Conservation (phyloP, 2,888 invertebrate species). For the Diarsia brunnea region DNA sequence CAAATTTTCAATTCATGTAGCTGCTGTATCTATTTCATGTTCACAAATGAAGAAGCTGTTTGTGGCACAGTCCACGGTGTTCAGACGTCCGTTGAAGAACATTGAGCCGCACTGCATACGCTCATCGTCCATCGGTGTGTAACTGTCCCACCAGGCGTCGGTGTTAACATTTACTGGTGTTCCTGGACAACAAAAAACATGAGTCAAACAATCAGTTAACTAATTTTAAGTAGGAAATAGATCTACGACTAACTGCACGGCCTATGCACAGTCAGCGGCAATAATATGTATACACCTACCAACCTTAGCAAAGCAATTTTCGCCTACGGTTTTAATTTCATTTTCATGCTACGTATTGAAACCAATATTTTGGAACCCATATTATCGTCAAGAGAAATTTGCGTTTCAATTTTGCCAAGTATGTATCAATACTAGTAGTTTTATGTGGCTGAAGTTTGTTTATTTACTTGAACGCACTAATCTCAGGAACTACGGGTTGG, state of each 20-base stretch:
- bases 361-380: too few species aligned
- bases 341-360: too few species aligned
- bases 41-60: slow-evolving; percentile 72
- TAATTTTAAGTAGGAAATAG: neutral
- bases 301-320: too few species aligned
- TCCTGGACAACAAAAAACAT: neutral
- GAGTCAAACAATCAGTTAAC: neutral
- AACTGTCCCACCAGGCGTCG: slow-evolving; percentile 74
- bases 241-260: neutral
- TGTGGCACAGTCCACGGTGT: neutral
- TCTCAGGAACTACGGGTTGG: too few species aligned
- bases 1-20: neutral
- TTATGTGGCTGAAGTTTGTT: too few species aligned
- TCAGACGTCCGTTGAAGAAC: slow-evolving; percentile 79
- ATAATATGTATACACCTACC: too few species aligned
- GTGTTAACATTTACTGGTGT: slow-evolving; percentile 61
- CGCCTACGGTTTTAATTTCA: too few species aligned
- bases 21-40: slow-evolving; percentile 32
- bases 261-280: too few species aligned
- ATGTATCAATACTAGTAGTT: too few species aligned
- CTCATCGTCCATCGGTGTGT: slow-evolving; percentile 74
- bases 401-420: too few species aligned
- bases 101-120: slow-evolving; percentile 71
- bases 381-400: too few species aligned
- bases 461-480: too few species aligned